Evolutionary conservation across 2,113 vertebrate genomes (phyloP).

Genomic region (Epinephelus moara): DNA sequence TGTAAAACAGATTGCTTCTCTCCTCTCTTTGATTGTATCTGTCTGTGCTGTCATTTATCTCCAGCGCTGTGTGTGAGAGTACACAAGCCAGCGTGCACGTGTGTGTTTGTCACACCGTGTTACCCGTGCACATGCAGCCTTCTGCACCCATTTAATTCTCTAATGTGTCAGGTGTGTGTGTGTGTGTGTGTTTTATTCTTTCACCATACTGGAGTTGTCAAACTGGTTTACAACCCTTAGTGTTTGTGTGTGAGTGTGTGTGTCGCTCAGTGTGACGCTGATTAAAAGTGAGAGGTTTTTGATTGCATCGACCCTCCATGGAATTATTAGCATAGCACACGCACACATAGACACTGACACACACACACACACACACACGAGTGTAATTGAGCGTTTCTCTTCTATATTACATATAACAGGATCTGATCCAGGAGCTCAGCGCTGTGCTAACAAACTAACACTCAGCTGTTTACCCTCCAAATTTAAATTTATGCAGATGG

Average conservation of each 20-base stretch:
- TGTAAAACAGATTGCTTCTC: constrained; percentile 36
- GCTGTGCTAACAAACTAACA: constrained; percentile 61
- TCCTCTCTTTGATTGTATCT: constrained; percentile 30
- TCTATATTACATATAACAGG: constrained; percentile 59
- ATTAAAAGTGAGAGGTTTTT: constrained; percentile 78
- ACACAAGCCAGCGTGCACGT: constrained; percentile 9
- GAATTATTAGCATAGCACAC: constrained; percentile 71
- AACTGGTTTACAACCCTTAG: constrained; percentile 48
- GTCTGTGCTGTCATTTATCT: constrained; percentile 20
- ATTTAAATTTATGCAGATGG: constrained; percentile 74
- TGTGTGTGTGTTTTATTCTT: background rate
- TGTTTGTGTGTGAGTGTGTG: constrained; percentile 28
- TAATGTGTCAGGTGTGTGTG: constrained; percentile 30
- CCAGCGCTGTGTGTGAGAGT: constrained; percentile 14
- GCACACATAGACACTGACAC: background rate
- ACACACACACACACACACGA: constrained; percentile 13
- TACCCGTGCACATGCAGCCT: background rate
- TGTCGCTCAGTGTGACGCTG: constrained; percentile 62
- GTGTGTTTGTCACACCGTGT: constrained; percentile 4
- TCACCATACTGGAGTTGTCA: constrained; percentile 55
- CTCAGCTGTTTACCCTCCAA: constrained; percentile 53
- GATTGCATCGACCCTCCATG: constrained; percentile 71
- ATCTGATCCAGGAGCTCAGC: constrained; percentile 43
- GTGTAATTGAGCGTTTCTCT: constrained; percentile 71
- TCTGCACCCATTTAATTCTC: constrained; percentile 26